phyloP scores from a whole-genome alignment of 2,113 vertebrate genomes.

The Pygoscelis adeliae region DNA sequence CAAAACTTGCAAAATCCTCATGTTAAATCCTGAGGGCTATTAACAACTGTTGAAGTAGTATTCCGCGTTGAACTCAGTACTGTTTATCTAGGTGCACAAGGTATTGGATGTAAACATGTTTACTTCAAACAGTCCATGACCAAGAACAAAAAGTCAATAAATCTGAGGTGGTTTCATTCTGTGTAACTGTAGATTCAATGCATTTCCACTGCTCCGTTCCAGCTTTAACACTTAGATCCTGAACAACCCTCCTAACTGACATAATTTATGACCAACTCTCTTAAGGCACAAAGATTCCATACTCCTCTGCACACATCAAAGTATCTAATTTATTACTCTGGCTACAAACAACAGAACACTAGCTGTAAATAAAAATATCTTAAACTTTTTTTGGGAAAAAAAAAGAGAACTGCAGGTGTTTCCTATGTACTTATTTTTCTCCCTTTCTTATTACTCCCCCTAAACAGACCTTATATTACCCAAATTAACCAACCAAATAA shows the following conservation, averaged over 20 bases:
- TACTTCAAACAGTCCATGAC: constrained; percentile 59
- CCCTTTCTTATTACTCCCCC: not conserved
- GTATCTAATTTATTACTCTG: constrained; percentile 55
- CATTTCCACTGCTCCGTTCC: constrained; percentile 4
- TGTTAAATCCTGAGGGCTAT: constrained; percentile 28
- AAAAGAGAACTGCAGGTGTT: not conserved
- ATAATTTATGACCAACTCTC: constrained; percentile 42
- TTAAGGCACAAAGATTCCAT: constrained; percentile 56
- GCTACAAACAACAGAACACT: constrained; percentile 52
- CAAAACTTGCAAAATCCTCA: not conserved
- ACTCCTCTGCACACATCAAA: constrained; percentile 66
- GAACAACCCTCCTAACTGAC: constrained; percentile 2
- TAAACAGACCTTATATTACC: not conserved
- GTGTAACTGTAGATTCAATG: constrained; percentile 41
- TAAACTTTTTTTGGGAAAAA: not conserved
- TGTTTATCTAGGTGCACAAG: constrained; percentile 59
- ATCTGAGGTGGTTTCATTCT: constrained; percentile 52
- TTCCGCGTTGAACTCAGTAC: constrained; percentile 38
- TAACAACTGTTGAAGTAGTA: constrained; percentile 32
- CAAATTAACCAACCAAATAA: not conserved
- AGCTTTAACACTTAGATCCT: constrained; percentile 28
- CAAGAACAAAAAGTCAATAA: constrained; percentile 69
- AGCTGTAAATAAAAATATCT: constrained; percentile 56
- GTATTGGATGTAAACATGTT: constrained; percentile 61
- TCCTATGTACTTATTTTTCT: constrained; percentile 1